Evolutionary conservation across 2,113 vertebrate genomes (phyloP).

Genomic region (Trogon melanurus): DNA sequence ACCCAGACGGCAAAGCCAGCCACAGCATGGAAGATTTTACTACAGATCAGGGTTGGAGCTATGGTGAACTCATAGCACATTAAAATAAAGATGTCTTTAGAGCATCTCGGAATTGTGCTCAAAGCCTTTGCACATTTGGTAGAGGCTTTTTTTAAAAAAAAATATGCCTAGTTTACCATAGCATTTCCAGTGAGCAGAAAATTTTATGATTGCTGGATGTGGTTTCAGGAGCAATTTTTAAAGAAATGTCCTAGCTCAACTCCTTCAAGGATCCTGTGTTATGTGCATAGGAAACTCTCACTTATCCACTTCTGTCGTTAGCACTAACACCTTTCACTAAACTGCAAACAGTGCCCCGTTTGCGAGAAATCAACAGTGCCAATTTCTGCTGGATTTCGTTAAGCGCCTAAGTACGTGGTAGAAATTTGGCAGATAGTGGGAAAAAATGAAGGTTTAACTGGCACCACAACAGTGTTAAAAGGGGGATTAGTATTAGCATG

Average conservation of each 20-base stretch:
- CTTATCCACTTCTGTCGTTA: background rate
- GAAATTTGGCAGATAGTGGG: constrained; percentile 20
- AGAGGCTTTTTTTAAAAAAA: background rate
- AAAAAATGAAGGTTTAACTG: constrained; percentile 52
- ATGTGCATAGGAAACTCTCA: background rate
- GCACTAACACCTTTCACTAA: background rate
- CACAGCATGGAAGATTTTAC: constrained; percentile 8
- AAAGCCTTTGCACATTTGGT: background rate
- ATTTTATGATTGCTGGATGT: background rate
- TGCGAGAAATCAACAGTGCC: background rate
- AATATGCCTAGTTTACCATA: background rate
- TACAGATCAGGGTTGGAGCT: background rate
- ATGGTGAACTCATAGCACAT: background rate
- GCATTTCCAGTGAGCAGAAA: background rate
- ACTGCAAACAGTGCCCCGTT: background rate
- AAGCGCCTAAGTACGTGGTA: background rate
- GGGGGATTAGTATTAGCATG: constrained; percentile 57
- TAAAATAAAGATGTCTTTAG: background rate
- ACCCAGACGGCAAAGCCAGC: constrained; percentile 24
- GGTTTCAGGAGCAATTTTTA: background rate
- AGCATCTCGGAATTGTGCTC: background rate
- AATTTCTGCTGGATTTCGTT: background rate
- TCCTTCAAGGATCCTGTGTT: background rate
- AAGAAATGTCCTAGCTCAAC: background rate
- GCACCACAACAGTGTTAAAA: constrained; percentile 60